Conservation (phyloP, 2,888 invertebrate species). For the Lapara coniferarum region DNA sequence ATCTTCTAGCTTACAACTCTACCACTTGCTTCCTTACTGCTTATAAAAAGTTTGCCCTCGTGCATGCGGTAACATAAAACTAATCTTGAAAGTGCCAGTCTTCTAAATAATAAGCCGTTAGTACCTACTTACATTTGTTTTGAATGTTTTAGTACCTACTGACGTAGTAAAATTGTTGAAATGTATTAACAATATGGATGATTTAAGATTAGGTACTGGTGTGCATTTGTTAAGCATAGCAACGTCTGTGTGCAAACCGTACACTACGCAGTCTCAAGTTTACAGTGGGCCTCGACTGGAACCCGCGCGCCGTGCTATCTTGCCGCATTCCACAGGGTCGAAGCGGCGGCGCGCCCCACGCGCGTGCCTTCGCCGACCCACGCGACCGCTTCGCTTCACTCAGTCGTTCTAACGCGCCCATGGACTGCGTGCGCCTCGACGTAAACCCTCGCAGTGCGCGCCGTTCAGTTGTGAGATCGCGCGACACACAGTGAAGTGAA, state of each 20-base stretch:
- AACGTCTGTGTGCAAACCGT: conserved; percentile 36
- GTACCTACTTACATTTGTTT: too few relatives aligned
- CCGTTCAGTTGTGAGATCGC: conserved; percentile 59
- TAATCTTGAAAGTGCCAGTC: not conserved
- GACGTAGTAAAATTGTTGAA: too few relatives aligned
- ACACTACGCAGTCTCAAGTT: conserved; percentile 50
- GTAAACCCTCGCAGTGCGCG: conserved; percentile 43
- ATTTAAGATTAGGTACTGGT: conserved; percentile 53
- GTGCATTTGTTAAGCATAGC: conserved; percentile 56
- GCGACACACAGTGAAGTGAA: conserved; percentile 74
- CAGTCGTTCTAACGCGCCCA: conserved; percentile 75
- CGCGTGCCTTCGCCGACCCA: conserved; percentile 87
- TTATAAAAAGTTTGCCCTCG: too few relatives aligned
- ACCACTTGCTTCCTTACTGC: too few relatives aligned
- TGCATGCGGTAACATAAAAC: too few relatives aligned
- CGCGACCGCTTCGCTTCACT: conserved; percentile 84
- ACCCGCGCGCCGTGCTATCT: conserved; percentile 52
- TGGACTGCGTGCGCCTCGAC: conserved; percentile 60
- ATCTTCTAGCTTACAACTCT: too few relatives aligned
- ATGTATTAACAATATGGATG: conserved; percentile 34
- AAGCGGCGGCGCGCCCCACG: conserved; percentile 77
- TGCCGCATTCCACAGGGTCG: conserved; percentile 77
- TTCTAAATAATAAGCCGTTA: not conserved
- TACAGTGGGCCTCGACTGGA: conserved; percentile 54
- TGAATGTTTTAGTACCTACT: too few relatives aligned